These are phyloP conservation scores for Papilio helenus DNA, from an alignment of 1,140 invertebrate species.

Conservation along the genomic window DNA sequence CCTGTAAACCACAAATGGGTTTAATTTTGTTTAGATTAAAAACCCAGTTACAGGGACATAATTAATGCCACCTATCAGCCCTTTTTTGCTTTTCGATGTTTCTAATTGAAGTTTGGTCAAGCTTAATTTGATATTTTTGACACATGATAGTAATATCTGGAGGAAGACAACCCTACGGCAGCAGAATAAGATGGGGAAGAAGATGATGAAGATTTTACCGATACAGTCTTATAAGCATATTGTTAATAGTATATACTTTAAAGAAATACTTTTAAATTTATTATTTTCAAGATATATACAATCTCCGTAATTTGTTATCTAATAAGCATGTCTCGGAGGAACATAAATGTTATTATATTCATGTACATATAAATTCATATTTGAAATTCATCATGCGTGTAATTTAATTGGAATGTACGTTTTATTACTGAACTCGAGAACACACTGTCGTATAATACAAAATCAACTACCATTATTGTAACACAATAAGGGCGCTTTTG, in stretches of 20 bases:
- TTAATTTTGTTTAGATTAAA: neutral
- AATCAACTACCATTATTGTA: neutral
- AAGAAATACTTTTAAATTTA: neutral
- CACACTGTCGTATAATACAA: neutral
- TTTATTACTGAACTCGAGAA: neutral
- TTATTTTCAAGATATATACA: neutral
- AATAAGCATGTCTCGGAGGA: neutral
- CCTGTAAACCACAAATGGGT: too few relatives aligned
- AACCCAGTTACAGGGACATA: too few relatives aligned
- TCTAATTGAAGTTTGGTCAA: neutral
- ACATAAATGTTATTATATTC: neutral
- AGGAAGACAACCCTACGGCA: too few relatives aligned
- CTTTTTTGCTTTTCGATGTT: neutral
- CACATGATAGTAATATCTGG: too few relatives aligned
- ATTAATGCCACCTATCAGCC: neutral
- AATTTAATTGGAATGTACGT: constrained; percentile 8
- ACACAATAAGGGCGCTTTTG: neutral
- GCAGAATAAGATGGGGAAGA: too few relatives aligned
- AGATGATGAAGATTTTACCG: too few relatives aligned
- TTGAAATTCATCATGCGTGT: neutral
- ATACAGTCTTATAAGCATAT: neutral
- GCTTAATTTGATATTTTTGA: too few relatives aligned
- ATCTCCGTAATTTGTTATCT: neutral
- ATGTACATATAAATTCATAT: neutral
- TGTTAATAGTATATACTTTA: neutral